Evolutionary conservation across 2,888 invertebrate species (phyloP).

Genomic region (Apamea anceps): DNA sequence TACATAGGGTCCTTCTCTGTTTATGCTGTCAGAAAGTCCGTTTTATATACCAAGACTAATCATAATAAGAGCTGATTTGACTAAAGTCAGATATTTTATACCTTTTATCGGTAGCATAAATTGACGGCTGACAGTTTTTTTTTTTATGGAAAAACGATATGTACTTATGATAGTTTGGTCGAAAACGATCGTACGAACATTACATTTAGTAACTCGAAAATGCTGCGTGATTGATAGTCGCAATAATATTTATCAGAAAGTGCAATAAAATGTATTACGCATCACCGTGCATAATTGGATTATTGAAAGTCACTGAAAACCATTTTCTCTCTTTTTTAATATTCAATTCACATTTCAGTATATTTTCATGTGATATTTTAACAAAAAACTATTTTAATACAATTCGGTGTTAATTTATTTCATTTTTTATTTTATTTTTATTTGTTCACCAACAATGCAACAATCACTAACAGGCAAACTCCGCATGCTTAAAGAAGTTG

Average conservation of each 20-base stretch:
- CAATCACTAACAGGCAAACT: too few species aligned
- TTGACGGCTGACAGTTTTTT: too few species aligned
- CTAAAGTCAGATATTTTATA: too few species aligned
- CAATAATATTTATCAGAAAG: neutral
- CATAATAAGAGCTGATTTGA: too few species aligned
- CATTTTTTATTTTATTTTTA: too few species aligned
- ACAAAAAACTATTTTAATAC: neutral
- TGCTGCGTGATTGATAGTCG: neutral
- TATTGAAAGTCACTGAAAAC: constrained; percentile 31
- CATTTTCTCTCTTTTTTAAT: constrained; percentile 9
- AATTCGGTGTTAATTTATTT: neutral
- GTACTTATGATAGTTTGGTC: neutral
- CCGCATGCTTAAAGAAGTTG: too few species aligned
- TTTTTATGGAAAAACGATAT: neutral
- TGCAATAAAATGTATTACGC: neutral
- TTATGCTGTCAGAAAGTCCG: neutral
- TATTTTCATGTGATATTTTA: constrained; percentile 5
- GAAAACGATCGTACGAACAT: neutral
- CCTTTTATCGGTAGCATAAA: too few species aligned
- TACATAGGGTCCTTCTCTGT: neutral
- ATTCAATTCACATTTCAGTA: constrained; percentile 16
- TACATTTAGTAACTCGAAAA: neutral
- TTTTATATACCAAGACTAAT: neutral
- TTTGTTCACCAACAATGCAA: too few species aligned
- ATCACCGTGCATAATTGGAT: constrained; percentile 28